These are phyloP conservation scores for Galbula dea DNA, from an alignment of 2,113 vertebrate species.

Conservation along the genomic window DNA sequence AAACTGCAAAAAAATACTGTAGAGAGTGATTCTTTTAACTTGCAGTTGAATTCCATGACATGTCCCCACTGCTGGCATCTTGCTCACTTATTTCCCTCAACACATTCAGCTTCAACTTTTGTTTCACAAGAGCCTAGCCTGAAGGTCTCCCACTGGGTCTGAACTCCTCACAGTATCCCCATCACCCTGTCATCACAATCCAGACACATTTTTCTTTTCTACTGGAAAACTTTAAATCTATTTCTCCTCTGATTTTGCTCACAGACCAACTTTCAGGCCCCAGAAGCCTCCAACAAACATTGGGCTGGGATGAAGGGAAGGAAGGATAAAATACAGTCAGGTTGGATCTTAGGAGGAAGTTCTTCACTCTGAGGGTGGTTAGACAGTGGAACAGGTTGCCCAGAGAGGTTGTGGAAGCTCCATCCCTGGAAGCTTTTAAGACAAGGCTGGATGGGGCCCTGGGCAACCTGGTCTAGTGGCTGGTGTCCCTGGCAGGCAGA, in stretches of 20 bases:
- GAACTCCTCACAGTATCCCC: not conserved
- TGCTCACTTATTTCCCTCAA: not conserved
- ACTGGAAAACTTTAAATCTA: not conserved
- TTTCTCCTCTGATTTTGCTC: not conserved
- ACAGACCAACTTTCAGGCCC: not conserved
- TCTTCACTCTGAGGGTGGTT: too few species aligned
- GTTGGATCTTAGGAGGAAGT: too few species aligned
- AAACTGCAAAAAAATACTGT: too few species aligned
- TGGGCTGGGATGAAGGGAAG: not conserved
- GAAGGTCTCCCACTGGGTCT: not conserved
- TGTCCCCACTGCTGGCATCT: rapidly evolving
- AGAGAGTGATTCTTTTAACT: not conserved
- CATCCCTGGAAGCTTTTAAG: too few species aligned
- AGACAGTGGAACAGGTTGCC: too few species aligned
- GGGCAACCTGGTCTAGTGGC: too few species aligned
- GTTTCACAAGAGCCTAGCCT: not conserved
- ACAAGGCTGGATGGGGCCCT: too few species aligned
- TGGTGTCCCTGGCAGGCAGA: too few species aligned
- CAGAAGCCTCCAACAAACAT: not conserved
- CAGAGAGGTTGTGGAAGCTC: too few species aligned
- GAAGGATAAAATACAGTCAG: not conserved
- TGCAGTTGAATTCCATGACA: not conserved
- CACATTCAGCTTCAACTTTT: not conserved
- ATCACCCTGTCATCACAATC: not conserved
- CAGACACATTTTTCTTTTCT: not conserved